Conservation (phyloP, 2,113 vertebrate species). For the Sisor rabdophorus region DNA sequence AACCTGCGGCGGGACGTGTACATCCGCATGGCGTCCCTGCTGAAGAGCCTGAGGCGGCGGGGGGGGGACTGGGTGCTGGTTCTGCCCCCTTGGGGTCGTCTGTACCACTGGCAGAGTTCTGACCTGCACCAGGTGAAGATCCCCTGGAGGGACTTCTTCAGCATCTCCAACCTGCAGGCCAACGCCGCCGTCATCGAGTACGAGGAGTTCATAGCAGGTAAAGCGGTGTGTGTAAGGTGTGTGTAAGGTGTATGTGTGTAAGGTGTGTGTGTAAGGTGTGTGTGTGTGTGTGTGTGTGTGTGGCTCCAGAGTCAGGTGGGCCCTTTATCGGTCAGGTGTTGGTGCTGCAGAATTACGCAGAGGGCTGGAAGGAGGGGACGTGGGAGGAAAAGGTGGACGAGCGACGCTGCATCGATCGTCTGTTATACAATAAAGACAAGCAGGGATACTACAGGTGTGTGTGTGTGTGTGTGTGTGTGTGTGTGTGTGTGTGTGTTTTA, state of each 20-base stretch:
- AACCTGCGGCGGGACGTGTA: constrained; percentile 96
- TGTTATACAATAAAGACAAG: constrained; percentile 84
- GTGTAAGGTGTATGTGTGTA: no score
- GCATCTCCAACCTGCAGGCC: constrained; percentile 79
- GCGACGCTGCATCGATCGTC: constrained; percentile 81
- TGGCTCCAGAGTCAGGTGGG: constrained; percentile 83
- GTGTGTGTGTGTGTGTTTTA: background rate
- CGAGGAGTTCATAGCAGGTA: constrained; percentile 91
- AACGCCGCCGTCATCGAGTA: constrained; percentile 92
- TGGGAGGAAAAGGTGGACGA: constrained; percentile 94
- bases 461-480: background rate
- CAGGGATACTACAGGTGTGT: constrained; percentile 84
- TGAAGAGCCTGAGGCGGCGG: constrained; percentile 79
- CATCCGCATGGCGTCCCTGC: constrained; percentile 83
- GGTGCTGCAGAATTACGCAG: constrained; percentile 85
- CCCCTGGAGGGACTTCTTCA: constrained; percentile 89
- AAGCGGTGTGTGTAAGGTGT: constrained; percentile 15
- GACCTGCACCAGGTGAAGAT: constrained; percentile 83
- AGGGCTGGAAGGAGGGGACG: constrained; percentile 92
- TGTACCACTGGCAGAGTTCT: constrained; percentile 96
- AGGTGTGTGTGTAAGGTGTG: no score
- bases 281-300: background rate
- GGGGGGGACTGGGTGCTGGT: constrained; percentile 88
- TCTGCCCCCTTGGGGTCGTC: constrained; percentile 92
- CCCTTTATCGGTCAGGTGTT: constrained; percentile 92